Conservation (phyloP, 2,888 invertebrate genomes). For the Amiota mariae region DNA sequence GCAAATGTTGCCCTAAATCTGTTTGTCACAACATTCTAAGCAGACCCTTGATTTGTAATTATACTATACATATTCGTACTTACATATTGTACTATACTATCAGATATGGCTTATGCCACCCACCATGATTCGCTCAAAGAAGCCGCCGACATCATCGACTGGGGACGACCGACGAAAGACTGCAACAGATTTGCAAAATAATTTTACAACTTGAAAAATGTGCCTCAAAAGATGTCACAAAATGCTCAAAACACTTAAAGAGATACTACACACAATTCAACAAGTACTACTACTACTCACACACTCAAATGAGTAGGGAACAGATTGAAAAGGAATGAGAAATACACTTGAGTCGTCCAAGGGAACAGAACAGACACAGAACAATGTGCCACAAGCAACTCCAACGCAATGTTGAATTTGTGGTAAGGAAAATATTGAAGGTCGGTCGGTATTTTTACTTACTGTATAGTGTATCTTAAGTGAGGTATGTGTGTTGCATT, state of each 20-base stretch:
- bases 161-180: slow-evolving; percentile 5
- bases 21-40: too few species aligned
- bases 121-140: slow-evolving; percentile 58
- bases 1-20: too few species aligned
- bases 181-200: slow-evolving; percentile 63
- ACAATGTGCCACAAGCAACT: background rate
- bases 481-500: too few species aligned
- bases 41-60: too few species aligned
- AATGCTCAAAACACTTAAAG: slow-evolving; percentile 58
- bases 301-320: background rate
- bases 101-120: slow-evolving; percentile 50
- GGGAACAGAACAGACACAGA: background rate
- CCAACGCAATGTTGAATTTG: background rate
- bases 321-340: background rate
- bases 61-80: too few species aligned
- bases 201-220: slow-evolving; percentile 63
- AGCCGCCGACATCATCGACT: slow-evolving; percentile 44
- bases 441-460: too few species aligned
- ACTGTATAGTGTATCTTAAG: too few species aligned
- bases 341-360: background rate
- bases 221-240: slow-evolving; percentile 62
- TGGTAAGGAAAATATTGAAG: too few species aligned
- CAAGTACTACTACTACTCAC: background rate
- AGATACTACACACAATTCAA: background rate
- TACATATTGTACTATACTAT: too few species aligned